phyloP scores from a whole-genome alignment of 2,888 invertebrate genomes.

The Cheiracanthium punctorium region DNA sequence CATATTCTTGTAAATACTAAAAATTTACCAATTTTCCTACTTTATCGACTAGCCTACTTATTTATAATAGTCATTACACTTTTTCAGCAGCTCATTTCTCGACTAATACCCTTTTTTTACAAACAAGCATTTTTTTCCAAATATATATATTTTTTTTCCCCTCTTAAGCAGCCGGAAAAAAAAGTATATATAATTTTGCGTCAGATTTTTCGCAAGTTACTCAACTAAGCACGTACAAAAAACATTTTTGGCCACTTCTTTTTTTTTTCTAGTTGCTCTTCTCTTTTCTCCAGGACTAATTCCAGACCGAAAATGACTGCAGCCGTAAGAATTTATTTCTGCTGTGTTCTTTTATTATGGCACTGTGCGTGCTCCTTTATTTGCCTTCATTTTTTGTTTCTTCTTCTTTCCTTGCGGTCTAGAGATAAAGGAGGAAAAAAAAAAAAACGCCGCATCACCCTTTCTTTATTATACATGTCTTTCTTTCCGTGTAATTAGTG shows the following conservation, averaged over 20 bases:
- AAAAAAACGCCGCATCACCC: too few relatives aligned
- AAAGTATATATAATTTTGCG: neutral
- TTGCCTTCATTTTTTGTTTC: neutral
- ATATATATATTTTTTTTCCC: too few relatives aligned
- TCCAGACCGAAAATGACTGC: neutral
- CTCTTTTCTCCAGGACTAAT: neutral
- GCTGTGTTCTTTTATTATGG: neutral
- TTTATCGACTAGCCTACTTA: neutral
- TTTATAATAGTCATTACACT: neutral
- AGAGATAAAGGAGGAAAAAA: too few relatives aligned
- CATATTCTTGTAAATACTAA: too few relatives aligned
- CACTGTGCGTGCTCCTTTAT: neutral
- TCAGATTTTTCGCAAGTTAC: neutral
- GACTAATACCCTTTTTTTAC: too few relatives aligned
- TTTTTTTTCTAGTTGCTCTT: neutral
- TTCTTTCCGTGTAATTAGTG: too few relatives aligned
- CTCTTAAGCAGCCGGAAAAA: too few relatives aligned
- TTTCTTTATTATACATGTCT: too few relatives aligned
- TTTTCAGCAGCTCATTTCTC: neutral
- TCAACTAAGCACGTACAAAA: neutral
- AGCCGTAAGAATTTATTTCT: neutral
- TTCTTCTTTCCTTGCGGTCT: neutral
- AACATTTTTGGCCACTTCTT: neutral
- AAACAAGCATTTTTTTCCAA: too few relatives aligned
- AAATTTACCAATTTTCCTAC: too few relatives aligned